These are phyloP conservation scores for Stichopus chloronotus DNA, from an alignment of 35 echinoderm and acorn worm species.

Conservation along the genomic window DNA sequence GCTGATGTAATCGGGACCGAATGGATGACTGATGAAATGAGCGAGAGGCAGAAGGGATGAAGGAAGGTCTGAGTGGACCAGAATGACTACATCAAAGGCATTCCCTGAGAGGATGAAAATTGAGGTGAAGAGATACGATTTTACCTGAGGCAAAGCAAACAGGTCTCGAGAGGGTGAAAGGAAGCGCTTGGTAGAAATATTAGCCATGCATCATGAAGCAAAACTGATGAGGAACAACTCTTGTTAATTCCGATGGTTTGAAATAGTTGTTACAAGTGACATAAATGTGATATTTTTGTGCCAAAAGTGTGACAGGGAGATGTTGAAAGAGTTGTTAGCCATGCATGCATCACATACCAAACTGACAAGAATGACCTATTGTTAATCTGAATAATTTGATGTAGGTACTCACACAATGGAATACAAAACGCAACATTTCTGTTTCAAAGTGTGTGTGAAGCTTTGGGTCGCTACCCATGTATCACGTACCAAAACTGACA, in stretches of 20 bases:
- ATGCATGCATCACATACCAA: too few relatives aligned
- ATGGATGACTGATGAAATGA: constrained; percentile 71
- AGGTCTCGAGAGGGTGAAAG: neutral
- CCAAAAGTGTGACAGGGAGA: too few relatives aligned
- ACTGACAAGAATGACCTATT: too few relatives aligned
- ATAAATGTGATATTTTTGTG: too few relatives aligned
- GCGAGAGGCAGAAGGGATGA: constrained; percentile 59
- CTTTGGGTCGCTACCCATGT: too few relatives aligned
- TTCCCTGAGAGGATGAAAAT: constrained; percentile 60
- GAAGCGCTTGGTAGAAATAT: neutral
- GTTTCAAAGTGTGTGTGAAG: too few relatives aligned
- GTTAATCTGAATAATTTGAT: too few relatives aligned
- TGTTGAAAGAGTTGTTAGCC: too few relatives aligned
- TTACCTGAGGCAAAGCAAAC: neutral
- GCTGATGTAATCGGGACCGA: constrained; percentile 14
- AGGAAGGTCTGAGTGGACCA: constrained; percentile 55
- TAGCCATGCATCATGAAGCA: neutral
- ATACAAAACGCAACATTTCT: too few relatives aligned
- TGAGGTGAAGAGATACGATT: neutral
- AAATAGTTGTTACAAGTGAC: too few relatives aligned
- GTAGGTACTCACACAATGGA: too few relatives aligned
- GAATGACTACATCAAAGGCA: constrained; percentile 82
- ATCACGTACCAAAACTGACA: too few relatives aligned
- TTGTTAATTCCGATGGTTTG: neutral
- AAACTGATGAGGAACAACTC: neutral